Evolutionary conservation across 2,113 vertebrate genomes (phyloP).

Genomic region (Cottus gobio): DNA sequence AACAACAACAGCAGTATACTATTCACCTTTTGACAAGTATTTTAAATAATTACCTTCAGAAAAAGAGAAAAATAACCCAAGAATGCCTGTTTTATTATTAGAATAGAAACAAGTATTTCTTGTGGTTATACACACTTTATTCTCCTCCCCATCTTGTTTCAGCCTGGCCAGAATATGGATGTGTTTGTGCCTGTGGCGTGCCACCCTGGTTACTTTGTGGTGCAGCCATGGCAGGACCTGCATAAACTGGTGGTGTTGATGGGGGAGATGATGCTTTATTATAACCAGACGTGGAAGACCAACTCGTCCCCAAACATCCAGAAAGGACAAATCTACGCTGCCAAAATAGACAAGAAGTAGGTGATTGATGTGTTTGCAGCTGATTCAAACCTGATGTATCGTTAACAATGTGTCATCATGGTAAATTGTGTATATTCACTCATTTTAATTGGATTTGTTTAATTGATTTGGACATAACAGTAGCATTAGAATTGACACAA

Average conservation of each 20-base stretch:
- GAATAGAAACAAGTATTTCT: neutral
- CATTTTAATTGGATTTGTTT: neutral
- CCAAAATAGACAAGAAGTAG: conserved; percentile 92
- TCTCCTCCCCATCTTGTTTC: neutral
- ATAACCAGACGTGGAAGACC: conserved; percentile 84
- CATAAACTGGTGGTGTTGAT: conserved; percentile 92
- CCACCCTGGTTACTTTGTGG: conserved; percentile 94
- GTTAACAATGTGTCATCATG: neutral
- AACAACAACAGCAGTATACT: neutral
- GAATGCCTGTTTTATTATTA: neutral
- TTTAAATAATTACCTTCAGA: neutral
- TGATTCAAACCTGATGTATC: neutral
- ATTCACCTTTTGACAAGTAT: neutral
- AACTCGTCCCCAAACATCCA: conserved; percentile 69
- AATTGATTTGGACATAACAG: neutral
- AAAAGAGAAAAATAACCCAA: neutral
- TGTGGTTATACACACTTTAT: neutral
- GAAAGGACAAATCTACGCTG: conserved; percentile 90
- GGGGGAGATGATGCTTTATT: conserved; percentile 95
- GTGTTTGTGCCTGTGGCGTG: conserved; percentile 91
- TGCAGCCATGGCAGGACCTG: conserved; percentile 93
- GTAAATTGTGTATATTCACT: neutral
- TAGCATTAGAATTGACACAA: neutral
- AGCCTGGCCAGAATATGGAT: conserved; percentile 90
- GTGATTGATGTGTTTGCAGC: neutral